Conservation (phyloP, 2,888 invertebrate species). For the Netelia melanura region DNA sequence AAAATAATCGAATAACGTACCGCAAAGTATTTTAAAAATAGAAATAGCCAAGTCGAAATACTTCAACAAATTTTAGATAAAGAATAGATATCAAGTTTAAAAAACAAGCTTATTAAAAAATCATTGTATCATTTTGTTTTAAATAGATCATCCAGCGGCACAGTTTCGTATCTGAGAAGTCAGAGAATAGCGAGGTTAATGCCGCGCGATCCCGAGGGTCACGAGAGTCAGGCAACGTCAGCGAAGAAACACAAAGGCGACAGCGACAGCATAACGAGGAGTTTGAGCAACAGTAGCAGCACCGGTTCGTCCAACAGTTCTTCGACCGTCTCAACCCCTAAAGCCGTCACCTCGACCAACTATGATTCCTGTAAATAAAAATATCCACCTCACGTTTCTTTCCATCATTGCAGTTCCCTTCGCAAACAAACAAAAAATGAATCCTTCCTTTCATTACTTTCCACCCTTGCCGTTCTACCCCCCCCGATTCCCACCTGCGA, state of each 20-base stretch:
- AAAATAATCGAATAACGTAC: no score
- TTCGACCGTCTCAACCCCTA: constrained; percentile 5
- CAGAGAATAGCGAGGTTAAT: constrained; percentile 82
- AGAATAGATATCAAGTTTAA: background rate
- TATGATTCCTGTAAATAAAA: constrained; percentile 84
- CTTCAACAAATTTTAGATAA: background rate
- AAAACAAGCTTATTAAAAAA: background rate
- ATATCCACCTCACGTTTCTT: constrained; percentile 61
- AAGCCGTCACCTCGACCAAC: constrained; percentile 47
- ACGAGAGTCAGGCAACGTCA: constrained; percentile 72
- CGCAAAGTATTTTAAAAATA: no score
- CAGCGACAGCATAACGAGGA: constrained; percentile 40
- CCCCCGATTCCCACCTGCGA: constrained; percentile 16
- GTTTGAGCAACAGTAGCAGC: constrained; percentile 18
- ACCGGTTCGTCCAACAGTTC: constrained; percentile 14
- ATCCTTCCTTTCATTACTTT: constrained; percentile 48
- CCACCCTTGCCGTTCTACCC: constrained; percentile 14
- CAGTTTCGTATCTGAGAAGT: constrained; percentile 79
- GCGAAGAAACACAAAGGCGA: constrained; percentile 83
- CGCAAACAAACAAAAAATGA: constrained; percentile 2
- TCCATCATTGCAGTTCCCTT: constrained; percentile 65
- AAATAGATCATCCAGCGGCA: constrained; percentile 77
- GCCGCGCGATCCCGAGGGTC: constrained; percentile 77
- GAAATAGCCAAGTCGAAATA: no score
- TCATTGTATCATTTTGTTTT: constrained; percentile 18